A percentile compares a stretch with the other conserved stretches of the same genome.
Conservation (phyloP, 1,140 invertebrate species). For the Penaeus japonicus region DNA sequence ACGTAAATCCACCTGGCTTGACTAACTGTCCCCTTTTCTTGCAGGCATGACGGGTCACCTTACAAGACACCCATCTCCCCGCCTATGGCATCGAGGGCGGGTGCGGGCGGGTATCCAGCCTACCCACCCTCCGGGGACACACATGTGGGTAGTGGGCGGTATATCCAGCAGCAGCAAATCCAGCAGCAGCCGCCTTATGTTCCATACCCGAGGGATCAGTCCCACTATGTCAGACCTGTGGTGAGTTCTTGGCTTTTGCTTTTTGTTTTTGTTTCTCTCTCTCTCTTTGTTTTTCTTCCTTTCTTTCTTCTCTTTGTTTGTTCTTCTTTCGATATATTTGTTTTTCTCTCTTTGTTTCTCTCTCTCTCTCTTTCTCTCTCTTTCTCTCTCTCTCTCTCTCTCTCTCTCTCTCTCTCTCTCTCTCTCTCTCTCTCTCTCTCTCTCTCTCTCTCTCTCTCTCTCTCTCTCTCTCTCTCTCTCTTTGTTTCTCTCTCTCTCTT, state of each 20-base stretch:
- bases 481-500: too few relatives aligned
- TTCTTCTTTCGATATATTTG: not conserved
- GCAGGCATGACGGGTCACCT: constrained; percentile 46
- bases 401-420: too few relatives aligned
- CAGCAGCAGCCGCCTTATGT: constrained; percentile 33
- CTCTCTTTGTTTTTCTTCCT: too few relatives aligned
- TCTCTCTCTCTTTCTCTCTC: not conserved
- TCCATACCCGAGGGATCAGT: constrained; percentile 24
- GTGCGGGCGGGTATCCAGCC: constrained; percentile 39
- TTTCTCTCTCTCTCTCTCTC: too few relatives aligned
- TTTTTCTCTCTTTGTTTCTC: not conserved
- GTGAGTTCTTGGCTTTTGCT: constrained; percentile 12
- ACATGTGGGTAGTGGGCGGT: constrained; percentile 42
- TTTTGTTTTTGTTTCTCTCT: too few relatives aligned
- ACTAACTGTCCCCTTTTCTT: not conserved
- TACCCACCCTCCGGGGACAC: constrained; percentile 32
- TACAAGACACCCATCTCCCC: constrained; percentile 51
- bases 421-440: too few relatives aligned
- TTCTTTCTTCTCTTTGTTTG: too few relatives aligned
- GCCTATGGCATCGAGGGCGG: constrained; percentile 41
- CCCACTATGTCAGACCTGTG: constrained; percentile 31
- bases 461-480: too few relatives aligned
- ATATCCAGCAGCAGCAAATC: constrained; percentile 28
- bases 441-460: too few relatives aligned
- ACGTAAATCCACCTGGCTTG: not conserved